Percentiles rank a stretch among this genome's conserved stretches.
These are phyloP conservation scores for Fopius arisanus DNA, from an alignment of 1,140 invertebrate genomes.

Conservation along the genomic window DNA sequence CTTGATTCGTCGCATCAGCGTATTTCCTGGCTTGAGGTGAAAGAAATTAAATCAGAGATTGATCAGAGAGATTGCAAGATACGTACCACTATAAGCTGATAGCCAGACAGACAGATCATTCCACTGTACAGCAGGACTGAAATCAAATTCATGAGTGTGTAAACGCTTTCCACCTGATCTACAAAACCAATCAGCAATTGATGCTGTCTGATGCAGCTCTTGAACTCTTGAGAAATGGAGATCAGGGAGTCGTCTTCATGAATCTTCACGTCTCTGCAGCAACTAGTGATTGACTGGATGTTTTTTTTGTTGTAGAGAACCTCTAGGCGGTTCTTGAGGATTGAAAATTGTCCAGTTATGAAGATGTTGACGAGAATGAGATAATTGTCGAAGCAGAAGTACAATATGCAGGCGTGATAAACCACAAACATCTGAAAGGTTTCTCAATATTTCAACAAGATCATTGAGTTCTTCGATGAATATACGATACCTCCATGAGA, in stretches of 20 bases:
- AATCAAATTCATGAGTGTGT: conserved; percentile 12
- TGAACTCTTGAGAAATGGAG: neutral
- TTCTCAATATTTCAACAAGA: neutral
- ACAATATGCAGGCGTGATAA: conserved; percentile 17
- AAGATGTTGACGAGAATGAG: conserved; percentile 15
- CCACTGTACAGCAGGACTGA: conserved; percentile 12
- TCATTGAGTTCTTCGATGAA: neutral
- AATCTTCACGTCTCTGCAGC: neutral
- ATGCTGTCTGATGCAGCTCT: neutral
- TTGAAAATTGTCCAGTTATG: conserved; percentile 25
- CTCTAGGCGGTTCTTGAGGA: conserved; percentile 10
- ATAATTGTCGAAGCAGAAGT: conserved; percentile 31
- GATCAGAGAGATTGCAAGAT: too few species aligned
- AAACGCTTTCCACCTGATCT: conserved; percentile 4
- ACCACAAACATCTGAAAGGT: conserved; percentile 14
- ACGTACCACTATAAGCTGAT: conserved; percentile 19
- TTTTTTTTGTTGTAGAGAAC: neutral
- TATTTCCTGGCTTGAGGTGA: neutral
- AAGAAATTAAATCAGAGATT: too few species aligned
- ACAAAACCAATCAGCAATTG: neutral
- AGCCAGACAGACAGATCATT: conserved; percentile 6
- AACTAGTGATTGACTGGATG: neutral
- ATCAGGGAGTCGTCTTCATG: neutral
- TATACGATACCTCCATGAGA: neutral
- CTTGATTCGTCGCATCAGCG: neutral